These are phyloP conservation scores for Toxotes jaculatrix DNA, from an alignment of 2,113 vertebrate genomes.

Conservation along the genomic window DNA sequence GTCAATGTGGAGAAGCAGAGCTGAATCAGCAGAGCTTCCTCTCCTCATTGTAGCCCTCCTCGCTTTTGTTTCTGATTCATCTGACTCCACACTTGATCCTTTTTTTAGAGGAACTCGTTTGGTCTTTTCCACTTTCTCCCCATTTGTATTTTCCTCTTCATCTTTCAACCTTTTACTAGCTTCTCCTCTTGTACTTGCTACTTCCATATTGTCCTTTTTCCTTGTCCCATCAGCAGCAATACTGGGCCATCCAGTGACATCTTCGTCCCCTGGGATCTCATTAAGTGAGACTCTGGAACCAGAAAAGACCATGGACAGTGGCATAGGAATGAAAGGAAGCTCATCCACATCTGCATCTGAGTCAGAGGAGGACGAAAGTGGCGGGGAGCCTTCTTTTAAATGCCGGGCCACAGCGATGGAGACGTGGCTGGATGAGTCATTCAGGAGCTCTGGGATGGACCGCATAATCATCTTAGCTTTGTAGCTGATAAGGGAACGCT, in stretches of 20 bases:
- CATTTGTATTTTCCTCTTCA: constrained; percentile 75
- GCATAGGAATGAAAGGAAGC: constrained; percentile 93
- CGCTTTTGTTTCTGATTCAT: constrained; percentile 71
- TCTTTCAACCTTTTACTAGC: constrained; percentile 50
- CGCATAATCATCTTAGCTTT: constrained; percentile 97
- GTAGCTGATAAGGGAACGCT: constrained; percentile 95
- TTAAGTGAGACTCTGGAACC: constrained; percentile 93
- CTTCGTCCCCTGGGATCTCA: constrained; percentile 91
- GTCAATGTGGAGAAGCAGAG: constrained; percentile 85
- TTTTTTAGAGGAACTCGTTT: constrained; percentile 79
- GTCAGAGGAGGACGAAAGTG: constrained; percentile 92
- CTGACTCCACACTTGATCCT: constrained; percentile 82
- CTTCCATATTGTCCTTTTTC: constrained; percentile 35
- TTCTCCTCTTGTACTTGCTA: constrained; percentile 7
- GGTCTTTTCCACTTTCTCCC: constrained; percentile 65
- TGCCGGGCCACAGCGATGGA: constrained; percentile 91
- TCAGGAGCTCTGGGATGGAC: constrained; percentile 93
- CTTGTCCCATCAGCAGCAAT: constrained; percentile 59
- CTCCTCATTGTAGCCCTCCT: constrained; percentile 89
- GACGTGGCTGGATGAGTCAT: constrained; percentile 89
- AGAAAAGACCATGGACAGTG: constrained; percentile 91
- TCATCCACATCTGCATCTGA: constrained; percentile 95
- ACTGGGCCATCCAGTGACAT: constrained; percentile 55
- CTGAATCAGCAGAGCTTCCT: constrained; percentile 93
- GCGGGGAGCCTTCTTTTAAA: constrained; percentile 87